Conservation (phyloP, 2,888 invertebrate species). For the Thymelicus acteon region DNA sequence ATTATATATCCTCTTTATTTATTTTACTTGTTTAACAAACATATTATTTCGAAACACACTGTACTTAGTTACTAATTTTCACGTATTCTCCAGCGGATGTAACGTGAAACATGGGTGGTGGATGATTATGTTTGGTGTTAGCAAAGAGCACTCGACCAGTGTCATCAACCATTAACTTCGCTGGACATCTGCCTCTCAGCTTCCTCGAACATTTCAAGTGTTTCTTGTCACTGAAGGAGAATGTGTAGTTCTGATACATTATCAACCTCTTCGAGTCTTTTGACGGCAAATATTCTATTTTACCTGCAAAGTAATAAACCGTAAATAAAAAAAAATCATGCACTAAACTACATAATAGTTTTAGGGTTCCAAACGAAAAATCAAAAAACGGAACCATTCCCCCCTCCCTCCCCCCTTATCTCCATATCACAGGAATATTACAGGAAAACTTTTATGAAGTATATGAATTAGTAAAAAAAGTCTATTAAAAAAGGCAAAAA, state of each 20-base stretch:
- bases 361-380: too few species aligned
- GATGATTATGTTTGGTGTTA: constrained; percentile 48
- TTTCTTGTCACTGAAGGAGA: constrained; percentile 44
- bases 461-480: too few species aligned
- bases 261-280: constrained; percentile 31
- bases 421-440: too few species aligned
- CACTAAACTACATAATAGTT: too few species aligned
- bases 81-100: constrained; percentile 15
- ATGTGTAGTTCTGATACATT: constrained; percentile 46
- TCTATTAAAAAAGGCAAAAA: constrained; percentile 30
- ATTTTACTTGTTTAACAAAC: not conserved
- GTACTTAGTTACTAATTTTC: constrained; percentile 15
- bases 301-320: constrained; percentile 17
- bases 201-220: constrained; percentile 42
- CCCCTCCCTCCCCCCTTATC: too few species aligned
- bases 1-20: not conserved
- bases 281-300: constrained; percentile 4
- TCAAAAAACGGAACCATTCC: too few species aligned
- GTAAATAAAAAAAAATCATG: too few species aligned
- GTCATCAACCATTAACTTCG: constrained; percentile 42
- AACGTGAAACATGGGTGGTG: constrained; percentile 19
- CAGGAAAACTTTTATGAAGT: too few species aligned
- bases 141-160: constrained; percentile 38
- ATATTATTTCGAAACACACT: not conserved
- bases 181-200: constrained; percentile 41